Conservation (phyloP, 2,113 vertebrate genomes). For the Brachyhypopomus occidentalis region DNA sequence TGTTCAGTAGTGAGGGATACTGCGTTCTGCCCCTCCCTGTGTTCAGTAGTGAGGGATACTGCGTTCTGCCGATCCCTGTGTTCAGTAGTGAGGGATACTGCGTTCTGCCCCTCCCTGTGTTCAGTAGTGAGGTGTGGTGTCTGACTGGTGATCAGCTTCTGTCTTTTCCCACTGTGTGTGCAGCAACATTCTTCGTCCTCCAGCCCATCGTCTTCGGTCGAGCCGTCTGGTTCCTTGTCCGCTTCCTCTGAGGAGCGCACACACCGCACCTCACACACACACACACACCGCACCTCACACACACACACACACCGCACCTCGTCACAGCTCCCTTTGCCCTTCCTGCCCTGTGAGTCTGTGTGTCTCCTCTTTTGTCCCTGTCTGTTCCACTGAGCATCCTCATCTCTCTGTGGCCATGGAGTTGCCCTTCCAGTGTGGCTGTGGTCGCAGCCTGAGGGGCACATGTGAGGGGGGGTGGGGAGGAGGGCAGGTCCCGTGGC, state of each 20-base stretch:
- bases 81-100: too few species aligned
- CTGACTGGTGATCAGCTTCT: conserved; percentile 57
- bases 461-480: neutral
- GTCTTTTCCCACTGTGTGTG: conserved; percentile 66
- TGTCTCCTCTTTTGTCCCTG: conserved; percentile 73
- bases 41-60: too few species aligned
- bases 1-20: neutral
- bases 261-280: too few species aligned
- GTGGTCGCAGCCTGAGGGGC: conserved; percentile 38
- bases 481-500: conserved; percentile 24
- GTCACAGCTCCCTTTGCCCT: conserved; percentile 65
- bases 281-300: neutral
- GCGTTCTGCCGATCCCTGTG: too few species aligned
- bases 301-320: conserved; percentile 58
- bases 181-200: conserved; percentile 44
- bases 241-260: neutral
- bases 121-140: conserved; percentile 14
- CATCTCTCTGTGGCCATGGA: conserved; percentile 48
- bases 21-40: too few species aligned
- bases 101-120: too few species aligned
- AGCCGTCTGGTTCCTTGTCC: neutral
- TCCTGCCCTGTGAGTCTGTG: conserved; percentile 60
- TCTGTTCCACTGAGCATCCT: conserved; percentile 53
- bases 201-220: neutral
- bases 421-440: conserved; percentile 59